Percentiles rank a stretch among this genome's conserved stretches.
These are phyloP conservation scores for Ophthalmolycus amberensis DNA, from an alignment of 2,113 vertebrate genomes.

Conservation along the genomic window DNA sequence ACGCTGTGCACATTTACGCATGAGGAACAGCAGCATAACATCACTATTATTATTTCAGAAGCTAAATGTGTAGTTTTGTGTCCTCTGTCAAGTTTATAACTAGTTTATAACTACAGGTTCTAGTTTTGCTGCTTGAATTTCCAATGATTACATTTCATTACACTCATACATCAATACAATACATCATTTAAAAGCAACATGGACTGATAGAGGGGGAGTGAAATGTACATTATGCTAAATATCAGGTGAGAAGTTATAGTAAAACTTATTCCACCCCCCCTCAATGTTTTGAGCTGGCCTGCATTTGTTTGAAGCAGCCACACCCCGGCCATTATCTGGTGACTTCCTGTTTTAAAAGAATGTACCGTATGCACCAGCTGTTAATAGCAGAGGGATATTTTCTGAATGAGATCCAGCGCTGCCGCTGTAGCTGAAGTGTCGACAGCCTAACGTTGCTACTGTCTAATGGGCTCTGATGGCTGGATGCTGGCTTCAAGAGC, in stretches of 20 bases:
- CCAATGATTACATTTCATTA: no score
- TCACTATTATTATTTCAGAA: no score
- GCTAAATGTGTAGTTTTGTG: no score
- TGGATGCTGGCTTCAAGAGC: conserved; percentile 39
- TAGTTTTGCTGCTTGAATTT: no score
- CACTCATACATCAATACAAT: no score
- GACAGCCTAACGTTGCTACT: conserved; percentile 34
- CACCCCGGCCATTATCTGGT: background rate
- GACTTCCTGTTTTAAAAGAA: background rate
- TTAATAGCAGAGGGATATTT: conserved; percentile 23
- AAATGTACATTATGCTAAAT: background rate
- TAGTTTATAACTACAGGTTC: no score
- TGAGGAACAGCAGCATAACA: no score
- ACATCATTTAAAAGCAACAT: no score
- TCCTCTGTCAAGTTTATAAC: no score
- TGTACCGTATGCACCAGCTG: background rate
- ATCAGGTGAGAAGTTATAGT: background rate
- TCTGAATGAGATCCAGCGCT: background rate
- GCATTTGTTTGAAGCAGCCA: background rate
- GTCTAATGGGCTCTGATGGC: conserved; percentile 66
- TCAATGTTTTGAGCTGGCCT: background rate
- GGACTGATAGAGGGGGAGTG: no score
- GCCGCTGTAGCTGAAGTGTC: conserved; percentile 8
- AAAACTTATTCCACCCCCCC: background rate
- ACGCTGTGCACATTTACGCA: no score